Conservation (phyloP, 2,797 vertebrate species). For the Toxotes lorentzi region DNA sequence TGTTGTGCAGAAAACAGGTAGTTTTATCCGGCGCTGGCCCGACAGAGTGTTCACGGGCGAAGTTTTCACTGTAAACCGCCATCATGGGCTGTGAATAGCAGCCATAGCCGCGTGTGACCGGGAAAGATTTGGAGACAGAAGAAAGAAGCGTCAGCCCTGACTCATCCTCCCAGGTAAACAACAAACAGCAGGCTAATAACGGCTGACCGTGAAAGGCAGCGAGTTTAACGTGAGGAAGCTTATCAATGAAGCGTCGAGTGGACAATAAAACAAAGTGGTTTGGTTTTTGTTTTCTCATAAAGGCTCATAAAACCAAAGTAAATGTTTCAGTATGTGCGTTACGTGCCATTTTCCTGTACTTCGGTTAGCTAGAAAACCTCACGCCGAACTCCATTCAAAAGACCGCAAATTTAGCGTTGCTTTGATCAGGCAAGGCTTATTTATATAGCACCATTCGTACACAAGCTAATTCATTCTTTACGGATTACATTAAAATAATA, state of each 20-base stretch:
- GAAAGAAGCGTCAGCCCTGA: slow-evolving; percentile 36
- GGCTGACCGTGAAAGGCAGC: not conserved
- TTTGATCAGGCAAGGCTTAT: too few species aligned
- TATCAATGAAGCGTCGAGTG: too few species aligned
- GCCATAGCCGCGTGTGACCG: not conserved
- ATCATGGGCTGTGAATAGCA: not conserved
- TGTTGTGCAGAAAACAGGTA: not conserved
- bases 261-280: too few species aligned
- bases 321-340: not conserved
- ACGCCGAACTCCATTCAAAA: slow-evolving; percentile 5
- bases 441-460: too few species aligned
- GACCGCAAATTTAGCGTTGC: not conserved
- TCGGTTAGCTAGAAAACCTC: too few species aligned
- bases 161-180: slow-evolving; percentile 70
- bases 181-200: slow-evolving; percentile 1
- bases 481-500: too few species aligned
- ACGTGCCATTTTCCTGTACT: too few species aligned
- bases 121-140: not conserved
- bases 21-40: not conserved
- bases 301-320: accelerated
- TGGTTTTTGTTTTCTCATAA: not conserved
- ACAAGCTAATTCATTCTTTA: too few species aligned
- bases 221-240: not conserved
- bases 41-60: too few species aligned
- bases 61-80: accelerated